Base-by-base conservation (phyloP, 2,113 vertebrate genomes). In the Ailuropoda melanoleuca region DNA sequence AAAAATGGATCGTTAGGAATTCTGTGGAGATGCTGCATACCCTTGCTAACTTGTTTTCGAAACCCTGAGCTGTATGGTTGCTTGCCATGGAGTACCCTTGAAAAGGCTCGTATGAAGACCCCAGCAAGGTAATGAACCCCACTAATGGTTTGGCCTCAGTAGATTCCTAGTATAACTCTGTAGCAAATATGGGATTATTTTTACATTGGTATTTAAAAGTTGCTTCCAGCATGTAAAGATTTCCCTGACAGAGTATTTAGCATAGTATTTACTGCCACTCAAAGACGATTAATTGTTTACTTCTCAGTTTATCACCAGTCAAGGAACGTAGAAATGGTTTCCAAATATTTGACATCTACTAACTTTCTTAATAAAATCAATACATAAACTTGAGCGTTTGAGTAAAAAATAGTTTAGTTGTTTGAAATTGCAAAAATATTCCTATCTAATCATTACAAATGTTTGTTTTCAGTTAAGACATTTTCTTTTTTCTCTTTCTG, bases 351-450 rank as follows among this genome's bases (percentile, higher is more conserved):
- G 29, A 83, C 55, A 19, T 90, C 31, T 58, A 46, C 29, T 60
- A 70, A 72, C n/a, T 75, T 74, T 89, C 43, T n/a, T 50, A 83
- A 23, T 29, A 78, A 93, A 55, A 78, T 83, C 68, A 66, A 60
- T 8, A 62, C 4, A 62, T 3, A 90, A 62, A 13, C 1, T 46
- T 31, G 4, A 82, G n/a, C 48, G 12, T 29, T 93, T 3, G 18
- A 82, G 50, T 8, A 90, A 85, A 17, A 86, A 77, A 81, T 83
- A 84, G 26, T 70, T 93, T 87, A 75, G 55, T 64, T 56, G 3
- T 53, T 18, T 37, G 13, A 74, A 64, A 64, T 53, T 50, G 15
- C 37, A 88, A 84, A 87, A 64, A 26, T 24, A 64, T 50, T 62
- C n/a, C 14, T 55, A 21, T 48, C 1, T 78, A 53, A 21, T 43